Percentiles rank a stretch among this genome's conserved stretches.
phyloP scores from a whole-genome alignment of 2,113 vertebrate species.

The Mesoclemmys tuberculata region DNA sequence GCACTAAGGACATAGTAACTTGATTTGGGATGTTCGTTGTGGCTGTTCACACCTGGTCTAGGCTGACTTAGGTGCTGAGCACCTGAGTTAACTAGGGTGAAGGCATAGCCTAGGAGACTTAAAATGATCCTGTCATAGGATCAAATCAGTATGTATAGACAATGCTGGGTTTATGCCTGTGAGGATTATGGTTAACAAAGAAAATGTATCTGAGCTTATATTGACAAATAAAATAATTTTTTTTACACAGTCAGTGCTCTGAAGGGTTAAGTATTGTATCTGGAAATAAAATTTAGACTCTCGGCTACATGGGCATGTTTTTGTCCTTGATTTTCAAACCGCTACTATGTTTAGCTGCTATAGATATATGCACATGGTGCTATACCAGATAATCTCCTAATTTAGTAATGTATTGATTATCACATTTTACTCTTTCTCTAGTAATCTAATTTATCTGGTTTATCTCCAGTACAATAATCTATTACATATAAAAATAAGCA shows the following conservation, averaged over 20 bases:
- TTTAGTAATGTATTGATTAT: not conserved
- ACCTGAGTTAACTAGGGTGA: not conserved
- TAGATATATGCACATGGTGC: not conserved
- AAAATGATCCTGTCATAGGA: not conserved
- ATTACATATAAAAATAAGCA: not conserved
- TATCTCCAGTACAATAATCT: not conserved
- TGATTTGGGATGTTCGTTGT: not conserved
- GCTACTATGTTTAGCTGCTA: accelerated
- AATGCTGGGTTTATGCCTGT: not conserved
- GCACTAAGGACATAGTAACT: not conserved
- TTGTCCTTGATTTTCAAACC: not conserved
- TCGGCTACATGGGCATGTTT: slow-evolving; percentile 16
- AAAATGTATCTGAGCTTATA: not conserved
- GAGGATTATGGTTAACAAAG: slow-evolving; percentile 10
- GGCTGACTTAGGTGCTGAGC: not conserved
- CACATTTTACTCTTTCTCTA: not conserved
- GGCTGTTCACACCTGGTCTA: not conserved
- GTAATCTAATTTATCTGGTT: not conserved
- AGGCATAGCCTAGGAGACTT: not conserved
- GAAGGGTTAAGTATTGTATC: not conserved
- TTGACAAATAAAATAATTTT: not conserved
- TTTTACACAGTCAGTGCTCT: accelerated
- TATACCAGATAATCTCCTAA: not conserved
- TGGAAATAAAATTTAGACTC: not conserved
- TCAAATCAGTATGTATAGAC: not conserved